Conservation (phyloP, 2,888 invertebrate genomes). For the Lumbricus terrestris region DNA sequence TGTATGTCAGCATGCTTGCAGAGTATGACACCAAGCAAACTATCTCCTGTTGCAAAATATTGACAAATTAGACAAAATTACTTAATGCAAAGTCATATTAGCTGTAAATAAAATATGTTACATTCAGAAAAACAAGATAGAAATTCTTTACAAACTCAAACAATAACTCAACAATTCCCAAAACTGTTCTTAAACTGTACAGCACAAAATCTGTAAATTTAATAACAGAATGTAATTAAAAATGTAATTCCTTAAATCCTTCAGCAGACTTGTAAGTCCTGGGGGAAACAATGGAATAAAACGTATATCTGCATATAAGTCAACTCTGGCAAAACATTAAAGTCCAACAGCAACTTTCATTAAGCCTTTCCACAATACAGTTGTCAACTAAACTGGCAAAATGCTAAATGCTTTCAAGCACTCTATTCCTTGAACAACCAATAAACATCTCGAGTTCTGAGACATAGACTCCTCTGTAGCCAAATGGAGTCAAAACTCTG, state of each 20-base stretch:
- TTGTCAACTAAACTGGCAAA: not conserved
- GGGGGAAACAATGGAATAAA: not conserved
- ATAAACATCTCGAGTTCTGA: not conserved
- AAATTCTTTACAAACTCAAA: not conserved
- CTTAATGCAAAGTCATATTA: not conserved
- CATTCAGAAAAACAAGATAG: not conserved
- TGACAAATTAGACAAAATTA: not conserved
- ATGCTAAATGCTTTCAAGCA: not conserved
- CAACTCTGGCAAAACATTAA: not conserved
- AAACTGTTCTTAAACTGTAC: not conserved
- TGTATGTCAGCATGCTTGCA: constrained; percentile 28
- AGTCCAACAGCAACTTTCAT: not conserved
- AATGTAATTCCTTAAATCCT: too few relatives aligned
- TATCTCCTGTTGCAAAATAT: constrained; percentile 20
- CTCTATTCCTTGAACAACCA: not conserved
- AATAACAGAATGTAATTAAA: too few relatives aligned
- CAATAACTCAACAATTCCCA: not conserved
- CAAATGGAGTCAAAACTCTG: too few relatives aligned
- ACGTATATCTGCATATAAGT: not conserved
- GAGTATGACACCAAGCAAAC: constrained; percentile 20
- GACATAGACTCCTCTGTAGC: not conserved
- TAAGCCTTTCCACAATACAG: too few relatives aligned
- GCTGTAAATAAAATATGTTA: not conserved
- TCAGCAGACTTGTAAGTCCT: too few relatives aligned
- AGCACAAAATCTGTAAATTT: not conserved